Conservation (phyloP, 2,113 vertebrate species). For the Seriola quinqueradiata region DNA sequence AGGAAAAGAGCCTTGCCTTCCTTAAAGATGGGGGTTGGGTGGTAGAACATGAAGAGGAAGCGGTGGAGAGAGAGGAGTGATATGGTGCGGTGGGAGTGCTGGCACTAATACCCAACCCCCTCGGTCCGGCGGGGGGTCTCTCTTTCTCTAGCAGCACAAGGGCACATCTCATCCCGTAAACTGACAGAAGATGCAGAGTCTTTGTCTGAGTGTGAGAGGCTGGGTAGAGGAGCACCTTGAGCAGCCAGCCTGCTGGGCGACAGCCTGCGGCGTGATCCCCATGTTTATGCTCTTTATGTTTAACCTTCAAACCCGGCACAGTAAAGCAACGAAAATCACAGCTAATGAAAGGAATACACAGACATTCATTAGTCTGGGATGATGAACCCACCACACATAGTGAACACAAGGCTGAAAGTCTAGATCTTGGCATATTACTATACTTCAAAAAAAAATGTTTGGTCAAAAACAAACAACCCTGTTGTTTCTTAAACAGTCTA, state of each 20-base stretch:
- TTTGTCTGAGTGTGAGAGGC: slow-evolving; percentile 53
- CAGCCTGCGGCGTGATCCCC: slow-evolving; percentile 23
- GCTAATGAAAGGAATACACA: slow-evolving; percentile 3
- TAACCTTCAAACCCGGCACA: slow-evolving; percentile 36
- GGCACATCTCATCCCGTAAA: slow-evolving; percentile 47
- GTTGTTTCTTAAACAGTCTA: slow-evolving; percentile 15
- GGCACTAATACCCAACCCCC: slow-evolving; percentile 51
- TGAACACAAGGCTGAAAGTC: background rate
- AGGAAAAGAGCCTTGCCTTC: slow-evolving; percentile 26
- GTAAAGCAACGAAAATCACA: background rate
- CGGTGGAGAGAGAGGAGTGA: slow-evolving; percentile 23
- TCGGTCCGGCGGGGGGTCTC: slow-evolving; percentile 46
- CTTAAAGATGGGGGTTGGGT: slow-evolving; percentile 58
- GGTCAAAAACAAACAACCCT: background rate
- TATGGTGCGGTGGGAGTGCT: slow-evolving; percentile 16
- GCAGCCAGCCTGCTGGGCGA: background rate
- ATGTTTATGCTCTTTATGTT: slow-evolving; percentile 33
- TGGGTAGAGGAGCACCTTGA: slow-evolving; percentile 33
- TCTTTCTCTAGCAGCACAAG: slow-evolving; percentile 59
- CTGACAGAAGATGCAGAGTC: slow-evolving; percentile 37
- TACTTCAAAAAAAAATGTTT: background rate
- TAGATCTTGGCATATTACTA: background rate
- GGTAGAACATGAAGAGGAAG: slow-evolving; percentile 44
- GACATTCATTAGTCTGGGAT: background rate
- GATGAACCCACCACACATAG: background rate